Percentiles rank a stretch among this genome's conserved stretches.
Conservation (phyloP, 2,113 vertebrate genomes). For the Podilymbus podiceps region DNA sequence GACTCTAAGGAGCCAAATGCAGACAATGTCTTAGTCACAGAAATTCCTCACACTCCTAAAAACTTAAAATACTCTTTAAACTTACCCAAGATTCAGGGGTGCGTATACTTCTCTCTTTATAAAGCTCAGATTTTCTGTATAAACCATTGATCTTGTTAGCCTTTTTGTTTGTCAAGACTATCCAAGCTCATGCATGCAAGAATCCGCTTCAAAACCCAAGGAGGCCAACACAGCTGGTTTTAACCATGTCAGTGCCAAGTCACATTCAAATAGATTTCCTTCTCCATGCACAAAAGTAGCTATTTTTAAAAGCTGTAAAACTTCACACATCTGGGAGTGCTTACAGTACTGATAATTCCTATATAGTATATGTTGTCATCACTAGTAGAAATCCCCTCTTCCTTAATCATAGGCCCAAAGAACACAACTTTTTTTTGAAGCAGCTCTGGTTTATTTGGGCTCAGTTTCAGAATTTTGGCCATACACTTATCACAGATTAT, state of each 20-base stretch:
- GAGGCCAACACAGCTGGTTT: slow-evolving; percentile 28
- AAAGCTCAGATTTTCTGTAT: not conserved
- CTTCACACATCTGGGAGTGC: slow-evolving; percentile 7
- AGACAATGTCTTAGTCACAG: not conserved
- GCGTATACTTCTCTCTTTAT: not conserved
- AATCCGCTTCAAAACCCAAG: not conserved
- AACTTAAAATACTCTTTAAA: not conserved
- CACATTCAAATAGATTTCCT: slow-evolving; percentile 31
- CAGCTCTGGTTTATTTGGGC: not conserved
- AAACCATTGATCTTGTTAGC: not conserved
- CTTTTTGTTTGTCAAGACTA: not conserved
- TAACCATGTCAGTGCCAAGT: slow-evolving; percentile 38
- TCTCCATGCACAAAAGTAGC: not conserved
- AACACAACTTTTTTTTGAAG: slow-evolving; percentile 4
- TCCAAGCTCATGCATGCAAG: not conserved
- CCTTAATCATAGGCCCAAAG: not conserved
- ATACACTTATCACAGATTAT: not conserved
- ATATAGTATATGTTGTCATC: not conserved
- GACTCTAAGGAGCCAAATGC: not conserved
- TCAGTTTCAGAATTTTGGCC: not conserved
- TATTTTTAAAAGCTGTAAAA: slow-evolving; percentile 47
- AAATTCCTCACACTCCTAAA: not conserved
- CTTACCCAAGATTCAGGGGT: not conserved
- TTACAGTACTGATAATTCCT: slow-evolving; percentile 1
- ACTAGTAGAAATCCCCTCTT: not conserved